Evolutionary conservation across 2,113 vertebrate genomes (phyloP).

Genomic region (Salvelinus alpinus): DNA sequence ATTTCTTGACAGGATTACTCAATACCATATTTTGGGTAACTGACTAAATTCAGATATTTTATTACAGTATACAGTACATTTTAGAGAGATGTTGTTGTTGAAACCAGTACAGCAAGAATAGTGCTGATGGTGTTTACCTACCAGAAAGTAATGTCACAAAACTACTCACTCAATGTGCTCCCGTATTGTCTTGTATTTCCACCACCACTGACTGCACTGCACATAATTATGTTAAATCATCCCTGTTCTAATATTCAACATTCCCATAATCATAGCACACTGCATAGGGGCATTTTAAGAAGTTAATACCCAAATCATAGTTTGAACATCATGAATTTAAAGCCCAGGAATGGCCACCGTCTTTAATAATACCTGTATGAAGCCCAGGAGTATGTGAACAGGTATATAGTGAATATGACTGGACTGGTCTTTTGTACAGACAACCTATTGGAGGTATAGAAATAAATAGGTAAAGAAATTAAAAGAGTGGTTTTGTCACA

Average conservation of each 20-base stretch:
- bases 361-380: neutral
- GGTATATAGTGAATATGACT: neutral
- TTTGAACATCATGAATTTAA: neutral
- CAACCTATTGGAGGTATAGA: neutral
- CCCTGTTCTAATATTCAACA: neutral
- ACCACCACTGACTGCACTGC: neutral
- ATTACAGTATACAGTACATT: too few species aligned
- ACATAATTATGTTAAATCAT: neutral
- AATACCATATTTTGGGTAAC: neutral
- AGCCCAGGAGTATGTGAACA: neutral
- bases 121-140: neutral
- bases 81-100: neutral
- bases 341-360: neutral
- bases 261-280: neutral
- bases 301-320: neutral
- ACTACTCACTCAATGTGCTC: neutral
- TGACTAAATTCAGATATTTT: too few species aligned
- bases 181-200: too few species aligned
- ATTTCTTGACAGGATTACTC: neutral
- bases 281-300: neutral
- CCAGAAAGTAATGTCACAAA: neutral
- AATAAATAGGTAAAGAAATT: constrained; percentile 7
- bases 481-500: neutral
- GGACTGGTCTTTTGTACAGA: constrained; percentile 5
- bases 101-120: neutral